These are phyloP conservation scores for Xanthorhoe spadicearia DNA, from an alignment of 2,888 invertebrate genomes.

Conservation along the genomic window DNA sequence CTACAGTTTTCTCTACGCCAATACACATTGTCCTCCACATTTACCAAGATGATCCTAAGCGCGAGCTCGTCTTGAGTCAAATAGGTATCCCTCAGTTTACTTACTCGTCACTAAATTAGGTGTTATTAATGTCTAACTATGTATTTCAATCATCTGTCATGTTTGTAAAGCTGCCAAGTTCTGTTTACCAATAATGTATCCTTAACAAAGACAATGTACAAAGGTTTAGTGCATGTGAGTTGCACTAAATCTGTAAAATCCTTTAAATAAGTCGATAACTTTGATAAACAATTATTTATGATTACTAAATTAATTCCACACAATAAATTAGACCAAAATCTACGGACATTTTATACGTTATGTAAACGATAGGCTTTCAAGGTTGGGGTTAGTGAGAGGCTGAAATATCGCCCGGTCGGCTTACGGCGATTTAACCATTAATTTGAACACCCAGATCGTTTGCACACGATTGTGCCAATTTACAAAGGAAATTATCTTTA, in stretches of 20 bases:
- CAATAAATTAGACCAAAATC: conserved; percentile 25
- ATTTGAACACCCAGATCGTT: conserved; percentile 51
- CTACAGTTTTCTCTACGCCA: conserved; percentile 49
- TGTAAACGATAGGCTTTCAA: conserved; percentile 48
- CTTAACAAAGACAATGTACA: no score
- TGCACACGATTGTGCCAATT: conserved; percentile 37
- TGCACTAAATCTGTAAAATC: no score
- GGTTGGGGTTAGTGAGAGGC: conserved; percentile 57
- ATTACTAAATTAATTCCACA: neutral
- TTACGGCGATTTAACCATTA: conserved; percentile 56
- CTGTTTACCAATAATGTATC: no score
- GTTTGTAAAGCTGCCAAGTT: no score
- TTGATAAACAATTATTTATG: neutral
- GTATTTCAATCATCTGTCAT: no score
- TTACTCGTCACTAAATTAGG: conserved; percentile 31
- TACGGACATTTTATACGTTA: conserved; percentile 33
- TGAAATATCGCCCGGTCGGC: conserved; percentile 50
- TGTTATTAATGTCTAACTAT: conserved; percentile 12
- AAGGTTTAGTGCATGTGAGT: no score
- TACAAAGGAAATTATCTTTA: conserved; percentile 29
- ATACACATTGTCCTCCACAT: conserved; percentile 73
- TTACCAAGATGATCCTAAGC: conserved; percentile 70
- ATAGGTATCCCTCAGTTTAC: conserved; percentile 51
- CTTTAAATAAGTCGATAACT: no score
- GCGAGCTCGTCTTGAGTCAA: conserved; percentile 48